Base-by-base conservation (phyloP, 2,113 vertebrate species). In the Anthoscopus minutus region DNA sequence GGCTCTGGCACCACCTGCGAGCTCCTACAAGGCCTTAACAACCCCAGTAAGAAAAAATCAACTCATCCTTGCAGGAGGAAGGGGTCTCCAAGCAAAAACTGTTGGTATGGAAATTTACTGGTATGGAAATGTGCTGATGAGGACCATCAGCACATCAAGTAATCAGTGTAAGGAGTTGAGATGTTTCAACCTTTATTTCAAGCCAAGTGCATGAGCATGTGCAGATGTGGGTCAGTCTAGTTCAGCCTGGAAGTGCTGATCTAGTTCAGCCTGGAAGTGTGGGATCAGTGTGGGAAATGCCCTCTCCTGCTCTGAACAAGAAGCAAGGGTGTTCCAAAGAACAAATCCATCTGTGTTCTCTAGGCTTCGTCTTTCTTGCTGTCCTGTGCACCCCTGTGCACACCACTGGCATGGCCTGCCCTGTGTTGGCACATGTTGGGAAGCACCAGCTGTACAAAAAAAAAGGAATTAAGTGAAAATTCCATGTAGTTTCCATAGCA, bases 371-470 rank as follows among this genome's bases (percentile, higher is more conserved):
- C 45, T 70, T 53, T 48, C 51, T 50, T 38, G 50, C 54, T 86
- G 28, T 35, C 60, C 69, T 65, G 30, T 30, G 35, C 38, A 18
- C 12, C 24, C 27, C 42, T 67, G 84, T 50, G 51, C 54, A 33
- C 30, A 16, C 8, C 58, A 31, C 28, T 30, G 38, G 21, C 57
- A 54, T 2, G 1, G 31, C 16, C 40, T 66, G 42, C 25, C 58
- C 47, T 67, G 13, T 10, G 21, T 7, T 25, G 44, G 60, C 47
- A 20, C 10, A 9, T 0, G 1, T 0, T 38, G 22, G 71, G 54
- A 69, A 81, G 50, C 47, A 62, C 14, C 20, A 80, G 47, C 58
- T 33, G 19, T 18, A 12, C 45, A 65, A 54, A n/a, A 40, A 42
- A 30, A 61, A 54, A 20, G 0, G 24, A 77, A 38, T 5, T 1